phyloP scores from a whole-genome alignment of 2,113 vertebrate genomes.

The Kryptolebias marmoratus region DNA sequence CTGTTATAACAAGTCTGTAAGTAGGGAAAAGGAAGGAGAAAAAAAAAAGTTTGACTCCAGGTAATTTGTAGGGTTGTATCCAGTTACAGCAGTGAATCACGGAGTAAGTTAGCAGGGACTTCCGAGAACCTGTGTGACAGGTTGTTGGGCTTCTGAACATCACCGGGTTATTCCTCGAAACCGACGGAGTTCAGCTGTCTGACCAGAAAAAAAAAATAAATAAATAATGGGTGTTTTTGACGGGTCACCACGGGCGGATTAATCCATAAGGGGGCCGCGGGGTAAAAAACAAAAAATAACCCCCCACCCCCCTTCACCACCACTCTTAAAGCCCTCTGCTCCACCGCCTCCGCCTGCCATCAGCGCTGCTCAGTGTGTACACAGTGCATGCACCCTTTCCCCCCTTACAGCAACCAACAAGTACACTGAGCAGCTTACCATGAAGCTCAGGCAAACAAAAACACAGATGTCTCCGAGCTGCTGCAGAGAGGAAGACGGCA shows the following conservation, averaged over 20 bases:
- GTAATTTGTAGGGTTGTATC: background rate
- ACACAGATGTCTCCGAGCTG: conserved; percentile 63
- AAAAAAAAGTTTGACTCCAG: background rate
- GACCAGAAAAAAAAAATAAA: background rate
- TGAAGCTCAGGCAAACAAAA: conserved; percentile 61
- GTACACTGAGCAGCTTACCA: conserved; percentile 56
- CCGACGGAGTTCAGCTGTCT: too few species aligned
- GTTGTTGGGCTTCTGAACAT: conserved; percentile 31
- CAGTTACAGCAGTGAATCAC: conserved; percentile 32
- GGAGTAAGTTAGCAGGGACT: conserved; percentile 34
- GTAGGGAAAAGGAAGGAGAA: too few species aligned
- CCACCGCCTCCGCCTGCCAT: conserved; percentile 28
- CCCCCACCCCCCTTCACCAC: conserved; percentile 16
- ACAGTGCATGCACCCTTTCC: conserved; percentile 70
- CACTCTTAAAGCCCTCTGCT: conserved; percentile 40
- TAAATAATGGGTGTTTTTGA: conserved; percentile 20
- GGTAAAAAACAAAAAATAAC: conserved; percentile 47
- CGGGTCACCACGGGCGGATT: conserved; percentile 35
- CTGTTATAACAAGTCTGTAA: too few species aligned
- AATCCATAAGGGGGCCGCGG: conserved; percentile 65
- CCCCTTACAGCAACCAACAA: conserved; percentile 49
- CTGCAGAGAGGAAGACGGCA: conserved; percentile 3
- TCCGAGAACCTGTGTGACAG: conserved; percentile 73
- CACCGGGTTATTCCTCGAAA: background rate
- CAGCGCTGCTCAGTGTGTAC: conserved; percentile 65